Conservation (phyloP, 53 echinoderm and acorn worm species). For the Stichopus horrens region DNA sequence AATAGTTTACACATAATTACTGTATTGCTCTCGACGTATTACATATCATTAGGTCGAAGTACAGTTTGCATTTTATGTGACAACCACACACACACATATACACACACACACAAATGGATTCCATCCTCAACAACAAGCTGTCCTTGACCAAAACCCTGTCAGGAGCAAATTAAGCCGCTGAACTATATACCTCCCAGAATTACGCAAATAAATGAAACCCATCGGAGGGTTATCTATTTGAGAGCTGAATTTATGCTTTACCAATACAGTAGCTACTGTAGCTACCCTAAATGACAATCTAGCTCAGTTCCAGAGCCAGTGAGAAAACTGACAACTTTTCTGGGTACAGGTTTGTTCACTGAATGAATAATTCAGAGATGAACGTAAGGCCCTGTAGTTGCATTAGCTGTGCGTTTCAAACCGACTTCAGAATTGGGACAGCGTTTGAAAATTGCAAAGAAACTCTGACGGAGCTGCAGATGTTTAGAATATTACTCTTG, state of each 20-base stretch:
- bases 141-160: not conserved
- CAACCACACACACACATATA: too few species aligned
- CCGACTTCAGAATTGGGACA: not conserved
- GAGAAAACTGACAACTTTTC: slow-evolving; percentile 5
- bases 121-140: not conserved
- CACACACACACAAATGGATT: too few species aligned
- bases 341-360: not conserved
- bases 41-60: too few species aligned
- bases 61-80: too few species aligned
- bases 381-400: not conserved
- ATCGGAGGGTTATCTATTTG: not conserved
- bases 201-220: not conserved
- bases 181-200: not conserved
- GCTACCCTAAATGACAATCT: slow-evolving; percentile 1
- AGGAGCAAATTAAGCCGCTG: not conserved
- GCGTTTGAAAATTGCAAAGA: too few species aligned
- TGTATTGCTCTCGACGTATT: too few species aligned
- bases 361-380: slow-evolving; percentile 13
- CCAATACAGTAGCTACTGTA: not conserved
- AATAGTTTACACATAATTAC: too few species aligned
- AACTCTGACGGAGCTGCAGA: too few species aligned
- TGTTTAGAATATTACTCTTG: too few species aligned
- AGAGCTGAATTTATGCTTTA: slow-evolving; percentile 28
- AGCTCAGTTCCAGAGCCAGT: not conserved
- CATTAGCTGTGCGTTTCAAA: not conserved